Evolutionary conservation across 1,140 invertebrate genomes (phyloP).

Genomic region (Drosophila nigromelanica): DNA sequence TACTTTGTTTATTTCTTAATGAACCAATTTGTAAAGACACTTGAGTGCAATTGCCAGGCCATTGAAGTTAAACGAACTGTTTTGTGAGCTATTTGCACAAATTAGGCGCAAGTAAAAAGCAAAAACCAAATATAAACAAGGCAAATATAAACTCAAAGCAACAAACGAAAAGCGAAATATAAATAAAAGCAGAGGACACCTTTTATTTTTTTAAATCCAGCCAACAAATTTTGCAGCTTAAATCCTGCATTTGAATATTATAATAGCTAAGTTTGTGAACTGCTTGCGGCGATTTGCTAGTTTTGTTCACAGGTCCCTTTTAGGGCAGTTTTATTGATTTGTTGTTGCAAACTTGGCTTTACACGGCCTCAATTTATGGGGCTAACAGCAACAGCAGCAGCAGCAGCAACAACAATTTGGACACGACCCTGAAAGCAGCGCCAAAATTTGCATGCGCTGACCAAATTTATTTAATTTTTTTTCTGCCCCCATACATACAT

Average conservation of each 20-base stretch:
- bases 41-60: conserved; percentile 66
- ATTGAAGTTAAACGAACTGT: conserved; percentile 80
- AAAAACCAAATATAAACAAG: conserved; percentile 1
- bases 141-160: conserved; percentile 13
- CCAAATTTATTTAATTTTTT: conserved; percentile 60
- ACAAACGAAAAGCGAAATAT: conserved; percentile 5
- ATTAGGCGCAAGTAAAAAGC: conserved; percentile 43
- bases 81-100: conserved; percentile 52
- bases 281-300: conserved; percentile 40
- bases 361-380: conserved; percentile 65
- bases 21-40: conserved; percentile 69
- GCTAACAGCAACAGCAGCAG: conserved; percentile 39
- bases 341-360: conserved; percentile 62
- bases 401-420: conserved; percentile 29
- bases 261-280: conserved; percentile 14
- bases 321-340: conserved; percentile 75
- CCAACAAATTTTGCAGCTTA: conserved; percentile 16
- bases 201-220: conserved; percentile 6
- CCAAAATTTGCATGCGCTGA: conserved; percentile 72
- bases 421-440: conserved; percentile 60
- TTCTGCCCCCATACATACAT: conserved; percentile 1
- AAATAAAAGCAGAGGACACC: not conserved
- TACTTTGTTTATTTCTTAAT: conserved; percentile 40
- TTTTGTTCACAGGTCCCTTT: conserved; percentile 52
- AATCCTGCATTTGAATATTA: conserved; percentile 28